phyloP scores from a whole-genome alignment of 2,113 vertebrate genomes.

The Himantopus leucocephalus region DNA sequence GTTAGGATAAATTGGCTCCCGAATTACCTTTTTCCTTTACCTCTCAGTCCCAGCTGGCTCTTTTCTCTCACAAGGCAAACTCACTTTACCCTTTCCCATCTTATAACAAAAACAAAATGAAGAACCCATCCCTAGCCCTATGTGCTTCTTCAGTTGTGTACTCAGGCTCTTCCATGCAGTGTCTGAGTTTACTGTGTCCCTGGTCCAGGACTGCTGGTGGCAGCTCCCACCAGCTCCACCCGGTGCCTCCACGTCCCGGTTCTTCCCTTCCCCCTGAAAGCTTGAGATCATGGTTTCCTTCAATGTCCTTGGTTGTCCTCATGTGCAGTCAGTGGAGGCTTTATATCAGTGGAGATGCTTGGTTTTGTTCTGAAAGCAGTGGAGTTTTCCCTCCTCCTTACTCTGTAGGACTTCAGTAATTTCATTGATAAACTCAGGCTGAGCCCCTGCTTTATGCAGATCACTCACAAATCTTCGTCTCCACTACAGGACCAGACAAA shows the following conservation, averaged over 20 bases:
- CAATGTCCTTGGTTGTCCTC: not conserved
- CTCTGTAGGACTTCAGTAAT: not conserved
- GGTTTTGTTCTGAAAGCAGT: not conserved
- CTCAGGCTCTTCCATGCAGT: not conserved
- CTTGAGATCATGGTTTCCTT: not conserved
- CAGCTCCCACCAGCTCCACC: not conserved
- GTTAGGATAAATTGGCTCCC: not conserved
- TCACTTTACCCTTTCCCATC: not conserved
- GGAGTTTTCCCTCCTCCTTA: not conserved
- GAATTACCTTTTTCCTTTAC: not conserved
- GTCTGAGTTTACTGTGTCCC: not conserved
- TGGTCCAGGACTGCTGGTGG: not conserved
- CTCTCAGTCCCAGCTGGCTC: not conserved
- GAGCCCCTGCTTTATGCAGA: not conserved
- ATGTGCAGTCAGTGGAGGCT: not conserved
- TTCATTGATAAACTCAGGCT: not conserved
- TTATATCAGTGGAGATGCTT: not conserved
- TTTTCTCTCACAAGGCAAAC: not conserved
- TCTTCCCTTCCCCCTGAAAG: not conserved
- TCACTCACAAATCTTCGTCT: not conserved
- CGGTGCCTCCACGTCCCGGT: accelerated
- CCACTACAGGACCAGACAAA: not conserved
- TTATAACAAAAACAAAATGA: not conserved
- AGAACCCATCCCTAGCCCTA: not conserved
- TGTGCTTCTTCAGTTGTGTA: not conserved